Evolutionary conservation across 2,797 vertebrate species (phyloP).

Genomic region (Triplophysa yarkandensis): DNA sequence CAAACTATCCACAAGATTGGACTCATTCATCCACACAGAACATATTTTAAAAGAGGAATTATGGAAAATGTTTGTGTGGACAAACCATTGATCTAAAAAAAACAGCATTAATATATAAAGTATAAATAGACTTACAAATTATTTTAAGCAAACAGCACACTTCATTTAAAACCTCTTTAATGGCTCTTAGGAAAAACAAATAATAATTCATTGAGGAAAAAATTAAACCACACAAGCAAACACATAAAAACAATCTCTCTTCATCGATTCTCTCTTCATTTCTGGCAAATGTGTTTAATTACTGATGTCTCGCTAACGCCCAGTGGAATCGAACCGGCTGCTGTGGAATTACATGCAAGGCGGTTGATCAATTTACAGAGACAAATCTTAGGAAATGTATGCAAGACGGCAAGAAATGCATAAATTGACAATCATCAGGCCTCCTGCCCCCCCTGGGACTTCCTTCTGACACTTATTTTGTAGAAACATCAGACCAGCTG

Average conservation of each 20-base stretch:
- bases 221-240: neutral
- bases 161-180: neutral
- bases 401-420: constrained; percentile 22
- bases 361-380: constrained; percentile 61
- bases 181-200: neutral
- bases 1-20: too few relatives aligned
- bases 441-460: neutral
- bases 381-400: constrained; percentile 25
- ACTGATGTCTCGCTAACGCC: neutral
- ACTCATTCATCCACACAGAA: neutral
- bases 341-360: neutral
- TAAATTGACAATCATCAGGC: constrained; percentile 30
- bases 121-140: too few relatives aligned
- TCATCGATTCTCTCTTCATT: neutral
- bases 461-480: constrained; percentile 35
- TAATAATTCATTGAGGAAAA: neutral
- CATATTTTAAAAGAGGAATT: too few relatives aligned
- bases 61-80: too few relatives aligned
- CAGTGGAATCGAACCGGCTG: neutral
- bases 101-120: too few relatives aligned
- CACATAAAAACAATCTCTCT: neutral
- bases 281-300: neutral
- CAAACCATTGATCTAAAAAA: too few relatives aligned
- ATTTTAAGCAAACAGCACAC: neutral
- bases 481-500: neutral